Evolutionary conservation across 2,888 invertebrate genomes (phyloP).

Genomic region (Agriopis marginaria): DNA sequence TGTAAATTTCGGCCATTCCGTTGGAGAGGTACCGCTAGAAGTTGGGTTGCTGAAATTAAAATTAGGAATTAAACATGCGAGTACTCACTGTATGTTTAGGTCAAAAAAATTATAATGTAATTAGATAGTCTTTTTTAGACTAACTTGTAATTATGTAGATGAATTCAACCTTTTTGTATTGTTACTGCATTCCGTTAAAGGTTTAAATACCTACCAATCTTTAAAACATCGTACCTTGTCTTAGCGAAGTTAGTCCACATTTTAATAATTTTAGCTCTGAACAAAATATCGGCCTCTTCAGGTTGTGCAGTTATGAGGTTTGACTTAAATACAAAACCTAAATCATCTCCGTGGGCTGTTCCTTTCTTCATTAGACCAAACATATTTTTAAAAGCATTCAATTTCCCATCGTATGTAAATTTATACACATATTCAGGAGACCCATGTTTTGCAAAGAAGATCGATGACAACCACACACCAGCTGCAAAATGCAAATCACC

Average conservation of each 20-base stretch:
- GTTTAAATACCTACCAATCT: background rate
- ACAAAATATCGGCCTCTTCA: constrained; percentile 45
- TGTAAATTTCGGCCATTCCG: constrained; percentile 54
- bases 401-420: constrained; percentile 62
- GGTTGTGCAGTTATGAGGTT: constrained; percentile 20
- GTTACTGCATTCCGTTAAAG: background rate
- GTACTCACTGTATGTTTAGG: background rate
- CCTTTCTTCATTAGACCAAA: constrained; percentile 54
- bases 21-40: constrained; percentile 31
- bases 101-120: background rate
- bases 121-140: background rate
- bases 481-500: constrained; percentile 61
- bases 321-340: constrained; percentile 19
- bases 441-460: constrained; percentile 46
- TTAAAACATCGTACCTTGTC: constrained; percentile 55
- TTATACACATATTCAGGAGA: constrained; percentile 59
- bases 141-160: background rate
- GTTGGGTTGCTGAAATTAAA: constrained; percentile 57
- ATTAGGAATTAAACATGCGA: background rate
- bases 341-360: constrained; percentile 62
- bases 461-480: constrained; percentile 56
- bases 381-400: constrained; percentile 51
- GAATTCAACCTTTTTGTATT: background rate
- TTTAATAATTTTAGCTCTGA: constrained; percentile 54
- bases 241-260: constrained; percentile 71